Conservation (phyloP, 2,888 invertebrate genomes). For the Aporophyla lueneburgensis region DNA sequence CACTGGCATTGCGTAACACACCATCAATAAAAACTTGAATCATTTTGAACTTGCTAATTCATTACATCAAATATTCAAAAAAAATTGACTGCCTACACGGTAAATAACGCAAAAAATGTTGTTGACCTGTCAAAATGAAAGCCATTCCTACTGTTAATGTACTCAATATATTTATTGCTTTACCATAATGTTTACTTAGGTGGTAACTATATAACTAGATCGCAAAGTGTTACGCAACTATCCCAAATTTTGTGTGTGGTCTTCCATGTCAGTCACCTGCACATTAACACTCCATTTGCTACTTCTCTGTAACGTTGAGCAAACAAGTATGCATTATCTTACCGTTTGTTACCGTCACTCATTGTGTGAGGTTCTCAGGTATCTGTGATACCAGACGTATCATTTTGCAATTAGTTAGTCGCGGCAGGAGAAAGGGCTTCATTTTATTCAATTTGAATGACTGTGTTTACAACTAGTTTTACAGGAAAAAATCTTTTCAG, state of each 20-base stretch:
- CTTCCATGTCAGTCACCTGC: neutral
- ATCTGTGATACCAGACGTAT: slow-evolving; percentile 58
- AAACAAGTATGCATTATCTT: slow-evolving; percentile 60
- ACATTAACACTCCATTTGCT: slow-evolving; percentile 37
- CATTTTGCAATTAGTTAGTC: slow-evolving; percentile 57
- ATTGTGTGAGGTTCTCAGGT: slow-evolving; percentile 67
- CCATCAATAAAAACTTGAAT: no score
- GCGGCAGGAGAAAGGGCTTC: slow-evolving; percentile 44
- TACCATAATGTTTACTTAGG: no score
- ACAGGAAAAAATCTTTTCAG: slow-evolving; percentile 19
- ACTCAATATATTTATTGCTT: no score
- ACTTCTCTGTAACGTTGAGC: slow-evolving; percentile 28
- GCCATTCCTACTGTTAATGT: no score
- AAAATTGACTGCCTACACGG: no score
- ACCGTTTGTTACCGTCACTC: slow-evolving; percentile 44
- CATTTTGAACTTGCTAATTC: no score
- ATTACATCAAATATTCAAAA: no score
- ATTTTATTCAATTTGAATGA: slow-evolving; percentile 28
- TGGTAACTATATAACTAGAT: no score
- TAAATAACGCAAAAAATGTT: no score
- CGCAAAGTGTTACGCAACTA: no score
- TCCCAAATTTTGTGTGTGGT: neutral
- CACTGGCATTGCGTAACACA: no score
- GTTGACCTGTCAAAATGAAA: no score
- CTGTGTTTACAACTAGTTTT: slow-evolving; percentile 3